These are phyloP conservation scores for Galerucella pusilla DNA, from an alignment of 2,888 invertebrate genomes.

Conservation along the genomic window DNA sequence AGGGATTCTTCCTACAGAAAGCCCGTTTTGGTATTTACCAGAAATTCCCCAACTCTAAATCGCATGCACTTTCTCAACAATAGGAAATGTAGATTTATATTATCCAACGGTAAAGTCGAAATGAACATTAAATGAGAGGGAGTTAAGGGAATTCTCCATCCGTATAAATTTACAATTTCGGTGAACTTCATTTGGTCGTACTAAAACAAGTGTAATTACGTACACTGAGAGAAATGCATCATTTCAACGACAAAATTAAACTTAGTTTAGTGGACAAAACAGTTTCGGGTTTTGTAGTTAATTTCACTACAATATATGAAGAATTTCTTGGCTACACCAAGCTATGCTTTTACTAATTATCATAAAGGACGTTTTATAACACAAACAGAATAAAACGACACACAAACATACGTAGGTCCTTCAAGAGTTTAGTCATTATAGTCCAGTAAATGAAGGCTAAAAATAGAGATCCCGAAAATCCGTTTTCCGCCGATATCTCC, in stretches of 20 bases:
- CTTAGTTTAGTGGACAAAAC: neutral
- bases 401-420: too few relatives aligned
- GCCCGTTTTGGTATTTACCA: slow-evolving; percentile 6
- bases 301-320: too few relatives aligned
- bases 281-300: too few relatives aligned
- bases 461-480: too few relatives aligned
- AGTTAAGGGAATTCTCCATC: slow-evolving; percentile 47
- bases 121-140: slow-evolving; percentile 51
- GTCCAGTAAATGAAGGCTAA: too few relatives aligned
- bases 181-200: slow-evolving; percentile 55
- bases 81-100: slow-evolving; percentile 47
- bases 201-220: slow-evolving; percentile 38
- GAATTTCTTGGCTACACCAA: too few relatives aligned
- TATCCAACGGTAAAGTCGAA: slow-evolving; percentile 46
- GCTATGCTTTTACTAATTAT: too few relatives aligned
- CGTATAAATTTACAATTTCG: slow-evolving; percentile 56
- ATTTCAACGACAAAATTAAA: neutral
- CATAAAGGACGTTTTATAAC: too few relatives aligned
- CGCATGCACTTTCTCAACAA: slow-evolving; percentile 41
- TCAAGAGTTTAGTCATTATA: too few relatives aligned
- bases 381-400: too few relatives aligned
- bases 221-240: slow-evolving; percentile 1
- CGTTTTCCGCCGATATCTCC: too few relatives aligned
- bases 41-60: slow-evolving; percentile 31
- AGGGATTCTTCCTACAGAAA: slow-evolving; percentile 3